Evolutionary conservation across 1,140 invertebrate genomes (phyloP).

Genomic region (Mercenaria mercenaria): DNA sequence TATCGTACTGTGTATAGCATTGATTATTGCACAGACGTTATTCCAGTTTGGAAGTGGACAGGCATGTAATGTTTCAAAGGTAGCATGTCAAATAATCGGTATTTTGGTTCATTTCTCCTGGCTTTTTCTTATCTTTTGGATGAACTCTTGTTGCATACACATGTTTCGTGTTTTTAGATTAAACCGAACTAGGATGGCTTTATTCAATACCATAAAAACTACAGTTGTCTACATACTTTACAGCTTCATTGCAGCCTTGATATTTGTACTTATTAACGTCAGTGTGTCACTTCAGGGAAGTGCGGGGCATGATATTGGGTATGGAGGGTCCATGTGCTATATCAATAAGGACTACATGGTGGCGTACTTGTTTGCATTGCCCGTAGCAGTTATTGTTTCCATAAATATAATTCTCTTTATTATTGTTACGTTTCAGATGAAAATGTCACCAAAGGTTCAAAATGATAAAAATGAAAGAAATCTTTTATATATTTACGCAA

Average conservation of each 20-base stretch:
- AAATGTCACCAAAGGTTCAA: neutral
- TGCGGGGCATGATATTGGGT: neutral
- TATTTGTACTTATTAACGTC: constrained; percentile 27
- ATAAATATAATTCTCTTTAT: constrained; percentile 13
- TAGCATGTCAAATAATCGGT: constrained; percentile 87
- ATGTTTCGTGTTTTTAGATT: constrained; percentile 86
- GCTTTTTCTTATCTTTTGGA: constrained; percentile 96
- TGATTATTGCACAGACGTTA: constrained; percentile 85
- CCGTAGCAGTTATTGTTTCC: constrained; percentile 5
- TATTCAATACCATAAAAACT: neutral
- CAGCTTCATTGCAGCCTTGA: neutral
- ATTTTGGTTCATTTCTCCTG: constrained; percentile 95
- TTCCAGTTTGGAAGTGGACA: constrained; percentile 82
- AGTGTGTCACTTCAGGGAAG: neutral
- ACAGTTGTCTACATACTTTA: neutral
- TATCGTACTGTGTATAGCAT: constrained; percentile 82
- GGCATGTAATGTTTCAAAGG: neutral
- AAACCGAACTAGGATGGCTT: neutral
- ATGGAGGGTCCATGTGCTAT: constrained; percentile 35
- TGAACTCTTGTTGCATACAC: constrained; percentile 94
- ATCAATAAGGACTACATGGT: neutral
- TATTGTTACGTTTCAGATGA: neutral
- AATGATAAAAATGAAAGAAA: neutral
- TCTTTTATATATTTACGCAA: constrained; percentile 20
- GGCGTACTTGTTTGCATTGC: neutral